Evolutionary conservation across 2,113 vertebrate genomes (phyloP), one percentile per base, ranked within the genome.

Genomic region (Tilapia sparmanii): DNA sequence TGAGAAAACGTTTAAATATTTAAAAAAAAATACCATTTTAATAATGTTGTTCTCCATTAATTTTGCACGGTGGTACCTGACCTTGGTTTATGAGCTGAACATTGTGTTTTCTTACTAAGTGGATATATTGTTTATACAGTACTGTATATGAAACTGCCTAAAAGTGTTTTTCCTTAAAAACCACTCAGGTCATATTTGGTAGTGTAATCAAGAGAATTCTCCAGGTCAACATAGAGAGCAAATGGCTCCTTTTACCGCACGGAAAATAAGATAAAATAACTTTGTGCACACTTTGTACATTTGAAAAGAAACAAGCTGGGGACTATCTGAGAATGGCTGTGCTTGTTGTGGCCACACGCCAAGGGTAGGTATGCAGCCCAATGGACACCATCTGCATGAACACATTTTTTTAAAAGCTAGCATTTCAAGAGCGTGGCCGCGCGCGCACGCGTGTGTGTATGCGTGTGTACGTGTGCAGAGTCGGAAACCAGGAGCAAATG

Each of bases 371-470:
- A 96, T 97, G 95, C 93, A 91, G 95, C 94, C 93, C 93, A 96
- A 96, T 96, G 95, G 96, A 96, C 96, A 96, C 95, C 95, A 97
- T 96, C 96, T 96, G 96, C 95, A 95, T 91, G 93, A 93, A 94
- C 93, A 94, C 90, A 83, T 91, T 94, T 94, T 94, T 93, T 92
- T 71, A 87, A 92, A 93, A 94, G 89, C 94, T 89, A 91, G 89
- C 93, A 87, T 95, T 95, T 93, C 24, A 88, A 92, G 83, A 81
- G 66, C 82, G 82, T 82, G 87, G 16, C 10, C 76, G 88, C 10
- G 35, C 7, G 24, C 16, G 22, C 18, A 71, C 13, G 81, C 55
- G 85, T 40, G 80, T 78, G 80, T 83, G 84, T 85, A 15, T 88
- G 85, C 90, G 82, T 84, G 90, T 89, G 89, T 88, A 80, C 63